Base-by-base conservation (phyloP, 2,888 invertebrate species). In the Chloroclysta siterata region DNA sequence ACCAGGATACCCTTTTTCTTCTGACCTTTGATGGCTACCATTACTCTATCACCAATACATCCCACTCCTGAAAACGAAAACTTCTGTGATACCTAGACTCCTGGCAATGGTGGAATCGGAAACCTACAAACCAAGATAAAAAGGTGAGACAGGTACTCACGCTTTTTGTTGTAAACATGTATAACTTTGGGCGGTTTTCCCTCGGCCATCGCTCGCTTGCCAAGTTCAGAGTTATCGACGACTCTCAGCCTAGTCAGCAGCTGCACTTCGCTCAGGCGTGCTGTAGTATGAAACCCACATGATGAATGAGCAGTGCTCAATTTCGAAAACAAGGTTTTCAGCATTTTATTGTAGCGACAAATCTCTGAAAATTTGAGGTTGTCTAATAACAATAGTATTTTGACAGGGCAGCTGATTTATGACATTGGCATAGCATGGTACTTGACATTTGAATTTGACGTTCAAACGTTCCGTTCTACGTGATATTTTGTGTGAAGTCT, bases 221-320 rank as follows among this genome's bases (percentile, higher is more conserved):
- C 99, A 65, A 99, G 95, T 72, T 97, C 96, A 60, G 98, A 98
- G 88, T 99, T 99, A 87, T 99, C 99, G 2, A 99, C 99, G 6
- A 99, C 98, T 77, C 98, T 94, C 14, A 99, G 90, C 53, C 98
- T 93, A 0, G 97, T 94, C 71, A 97, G 78, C 81, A 96, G 95
- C 46, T 95, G 94, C 53, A 97, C 96, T 88, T 97, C 95, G 79
- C 89, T 94, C 70, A 93, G 86, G 59, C 87, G 80, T 5, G 94
- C 72, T 0, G 95, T 94, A 10, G 95, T 95, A 77, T 96, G 95
- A 60, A 96, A 87, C 5, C 85, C 83, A 64, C 83, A 77, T 53
- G 79, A 62, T 69, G 73, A 48, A 55, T 73, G 74, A 6, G 60
- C 57, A 6, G 74, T 68, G 53, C 51, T 80, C 33, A 90, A 17